Evolutionary conservation across 1,140 invertebrate species (phyloP).

Genomic region (Drosophila murphyi): DNA sequence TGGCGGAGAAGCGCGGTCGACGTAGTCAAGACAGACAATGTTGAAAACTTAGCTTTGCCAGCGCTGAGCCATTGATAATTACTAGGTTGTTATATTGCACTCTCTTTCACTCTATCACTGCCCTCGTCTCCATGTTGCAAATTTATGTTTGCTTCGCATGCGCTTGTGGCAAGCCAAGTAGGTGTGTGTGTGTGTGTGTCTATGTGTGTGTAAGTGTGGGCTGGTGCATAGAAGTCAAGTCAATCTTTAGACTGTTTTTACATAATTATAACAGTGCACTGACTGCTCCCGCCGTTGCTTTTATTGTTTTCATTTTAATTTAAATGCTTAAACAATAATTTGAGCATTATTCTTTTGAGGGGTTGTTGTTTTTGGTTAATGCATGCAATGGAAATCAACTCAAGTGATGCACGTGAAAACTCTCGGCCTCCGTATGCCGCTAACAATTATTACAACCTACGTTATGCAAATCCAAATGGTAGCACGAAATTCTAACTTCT

Average conservation of each 20-base stretch:
- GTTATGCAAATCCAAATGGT: constrained; percentile 65
- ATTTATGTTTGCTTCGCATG: constrained; percentile 79
- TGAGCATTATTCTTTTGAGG: constrained; percentile 72
- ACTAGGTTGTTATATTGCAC: constrained; percentile 65
- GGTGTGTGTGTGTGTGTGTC: constrained; percentile 21
- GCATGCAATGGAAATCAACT: constrained; percentile 51
- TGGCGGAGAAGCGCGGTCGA: neutral
- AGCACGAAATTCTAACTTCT: constrained; percentile 26
- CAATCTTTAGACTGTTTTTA: constrained; percentile 81
- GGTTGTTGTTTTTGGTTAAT: constrained; percentile 80
- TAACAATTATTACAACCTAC: constrained; percentile 43
- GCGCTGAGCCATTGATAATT: constrained; percentile 74
- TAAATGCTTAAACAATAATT: constrained; percentile 82
- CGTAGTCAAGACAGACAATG: constrained; percentile 67
- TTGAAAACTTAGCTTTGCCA: constrained; percentile 59
- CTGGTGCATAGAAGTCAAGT: constrained; percentile 69
- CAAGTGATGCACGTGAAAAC: constrained; percentile 49
- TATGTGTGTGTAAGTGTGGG: constrained; percentile 22
- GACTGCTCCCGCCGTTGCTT: constrained; percentile 55
- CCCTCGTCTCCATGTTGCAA: constrained; percentile 27
- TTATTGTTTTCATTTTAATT: constrained; percentile 79
- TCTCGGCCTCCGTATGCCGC: constrained; percentile 6
- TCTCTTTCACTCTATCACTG: neutral
- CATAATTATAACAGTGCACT: constrained; percentile 79
- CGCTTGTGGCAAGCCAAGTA: constrained; percentile 41